Evolutionary conservation across 1,140 invertebrate genomes (phyloP).

Genomic region (Drosophila pseudoananassae): DNA sequence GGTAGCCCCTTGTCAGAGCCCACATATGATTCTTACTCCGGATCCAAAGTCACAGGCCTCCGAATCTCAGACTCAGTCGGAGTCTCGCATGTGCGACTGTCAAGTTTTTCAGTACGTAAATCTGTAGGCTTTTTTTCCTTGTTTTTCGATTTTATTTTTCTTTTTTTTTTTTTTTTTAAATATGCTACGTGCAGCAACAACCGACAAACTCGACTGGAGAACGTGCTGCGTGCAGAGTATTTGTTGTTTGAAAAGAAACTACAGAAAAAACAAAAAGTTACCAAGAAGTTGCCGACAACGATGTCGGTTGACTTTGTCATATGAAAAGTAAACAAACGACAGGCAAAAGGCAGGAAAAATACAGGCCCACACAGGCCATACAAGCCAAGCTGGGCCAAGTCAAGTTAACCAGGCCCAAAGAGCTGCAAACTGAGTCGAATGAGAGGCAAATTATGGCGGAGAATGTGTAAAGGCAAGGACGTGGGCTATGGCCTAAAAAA

Average conservation of each 20-base stretch:
- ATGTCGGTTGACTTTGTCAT: constrained; percentile 79
- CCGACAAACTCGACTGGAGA: constrained; percentile 49
- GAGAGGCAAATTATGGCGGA: constrained; percentile 14
- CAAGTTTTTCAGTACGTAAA: constrained; percentile 69
- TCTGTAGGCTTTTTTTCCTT: constrained; percentile 52
- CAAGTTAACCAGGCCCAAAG: constrained; percentile 16
- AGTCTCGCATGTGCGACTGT: constrained; percentile 47
- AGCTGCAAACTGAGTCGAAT: neutral
- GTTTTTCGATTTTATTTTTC: constrained; percentile 14
- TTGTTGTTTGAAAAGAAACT: constrained; percentile 57
- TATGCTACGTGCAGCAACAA: constrained; percentile 70
- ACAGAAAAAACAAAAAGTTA: constrained; percentile 54
- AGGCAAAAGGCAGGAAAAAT: constrained; percentile 71
- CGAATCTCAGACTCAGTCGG: constrained; percentile 20
- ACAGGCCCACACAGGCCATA: constrained; percentile 49
- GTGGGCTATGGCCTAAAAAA: neutral
- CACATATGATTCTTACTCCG: constrained; percentile 35
- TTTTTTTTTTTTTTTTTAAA: constrained; percentile 59
- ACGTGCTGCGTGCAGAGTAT: constrained; percentile 77
- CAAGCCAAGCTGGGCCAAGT: constrained; percentile 33
- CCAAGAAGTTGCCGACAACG: constrained; percentile 75
- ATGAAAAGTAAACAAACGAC: constrained; percentile 81
- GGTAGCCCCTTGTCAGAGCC: constrained; percentile 69
- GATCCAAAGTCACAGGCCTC: neutral
- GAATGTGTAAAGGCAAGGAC: constrained; percentile 33